phyloP scores from a whole-genome alignment of 2,797 vertebrate species.

The Acrocephalus scirpaceus region DNA sequence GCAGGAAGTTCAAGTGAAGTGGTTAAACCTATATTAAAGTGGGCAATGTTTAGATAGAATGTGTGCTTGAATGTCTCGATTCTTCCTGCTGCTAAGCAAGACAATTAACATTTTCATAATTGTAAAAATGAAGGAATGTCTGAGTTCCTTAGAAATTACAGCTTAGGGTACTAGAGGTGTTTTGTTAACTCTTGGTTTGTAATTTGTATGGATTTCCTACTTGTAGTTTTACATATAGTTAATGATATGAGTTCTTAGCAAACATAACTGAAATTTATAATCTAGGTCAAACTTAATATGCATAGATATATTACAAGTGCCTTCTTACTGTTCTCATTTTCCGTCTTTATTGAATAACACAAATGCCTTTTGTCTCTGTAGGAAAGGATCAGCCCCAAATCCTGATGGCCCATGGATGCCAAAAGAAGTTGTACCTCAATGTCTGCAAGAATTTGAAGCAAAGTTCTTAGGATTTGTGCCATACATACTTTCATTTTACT shows the following conservation, averaged over 20 bases:
- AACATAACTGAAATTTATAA: neutral
- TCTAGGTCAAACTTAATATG: neutral
- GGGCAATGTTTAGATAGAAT: neutral
- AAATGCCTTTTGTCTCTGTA: neutral
- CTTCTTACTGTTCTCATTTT: neutral
- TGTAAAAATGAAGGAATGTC: neutral
- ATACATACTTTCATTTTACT: neutral
- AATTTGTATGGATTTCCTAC: neutral
- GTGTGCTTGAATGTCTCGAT: neutral
- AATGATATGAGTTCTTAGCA: neutral
- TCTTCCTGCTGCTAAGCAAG: neutral
- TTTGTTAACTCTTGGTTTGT: neutral
- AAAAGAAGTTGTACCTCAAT: neutral
- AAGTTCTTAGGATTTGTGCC: neutral
- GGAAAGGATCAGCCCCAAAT: neutral
- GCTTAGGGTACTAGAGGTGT: neutral
- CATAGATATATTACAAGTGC: neutral
- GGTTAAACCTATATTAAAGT: neutral
- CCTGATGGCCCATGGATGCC: neutral
- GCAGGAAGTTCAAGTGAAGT: neutral
- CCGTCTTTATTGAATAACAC: neutral
- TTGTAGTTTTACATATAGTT: neutral
- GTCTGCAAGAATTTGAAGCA: neutral
- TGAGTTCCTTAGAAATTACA: neutral
- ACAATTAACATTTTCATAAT: neutral